These are phyloP conservation scores for Ophraella communa DNA, from an alignment of 2,888 invertebrate genomes.

Conservation along the genomic window DNA sequence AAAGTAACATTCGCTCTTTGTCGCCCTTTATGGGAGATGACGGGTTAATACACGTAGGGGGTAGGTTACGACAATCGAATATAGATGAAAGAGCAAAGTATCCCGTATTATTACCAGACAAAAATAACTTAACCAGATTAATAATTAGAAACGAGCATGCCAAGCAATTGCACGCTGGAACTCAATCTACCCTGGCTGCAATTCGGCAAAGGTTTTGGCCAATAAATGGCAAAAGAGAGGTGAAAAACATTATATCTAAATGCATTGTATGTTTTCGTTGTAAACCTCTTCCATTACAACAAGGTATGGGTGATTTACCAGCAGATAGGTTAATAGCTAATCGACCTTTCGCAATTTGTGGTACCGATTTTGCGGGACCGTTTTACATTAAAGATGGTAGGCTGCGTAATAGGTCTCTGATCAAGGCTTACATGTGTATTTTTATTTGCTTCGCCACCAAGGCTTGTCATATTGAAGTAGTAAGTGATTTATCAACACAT, in stretches of 20 bases:
- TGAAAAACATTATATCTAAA: slow-evolving; percentile 19
- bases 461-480: slow-evolving; percentile 34
- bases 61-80: slow-evolving; percentile 27
- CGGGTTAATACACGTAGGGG: slow-evolving; percentile 32
- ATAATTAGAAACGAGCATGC: slow-evolving; percentile 30
- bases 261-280: slow-evolving; percentile 33
- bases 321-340: slow-evolving; percentile 24
- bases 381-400: slow-evolving; percentile 33
- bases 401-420: slow-evolving; percentile 18
- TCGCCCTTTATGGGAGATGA: slow-evolving; percentile 29
- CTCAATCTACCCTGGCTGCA: slow-evolving; percentile 22
- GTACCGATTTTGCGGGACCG: slow-evolving; percentile 36
- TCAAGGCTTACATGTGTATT: slow-evolving; percentile 34
- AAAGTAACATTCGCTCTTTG: slow-evolving; percentile 20
- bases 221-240: slow-evolving; percentile 20
- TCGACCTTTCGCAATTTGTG: slow-evolving; percentile 30
- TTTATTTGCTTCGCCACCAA: slow-evolving; percentile 34
- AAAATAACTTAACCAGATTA: slow-evolving; percentile 31
- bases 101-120: slow-evolving; percentile 28
- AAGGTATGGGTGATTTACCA: slow-evolving; percentile 36
- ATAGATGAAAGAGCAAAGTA: slow-evolving; percentile 25
- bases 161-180: slow-evolving; percentile 33
- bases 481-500: slow-evolving; percentile 28
- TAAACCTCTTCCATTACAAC: slow-evolving; percentile 13
- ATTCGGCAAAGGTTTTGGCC: slow-evolving; percentile 34